A percentile compares a stretch with the other conserved stretches of the same genome.
Conservation (phyloP, 1,140 invertebrate species). For the Marisa cornuarietis region DNA sequence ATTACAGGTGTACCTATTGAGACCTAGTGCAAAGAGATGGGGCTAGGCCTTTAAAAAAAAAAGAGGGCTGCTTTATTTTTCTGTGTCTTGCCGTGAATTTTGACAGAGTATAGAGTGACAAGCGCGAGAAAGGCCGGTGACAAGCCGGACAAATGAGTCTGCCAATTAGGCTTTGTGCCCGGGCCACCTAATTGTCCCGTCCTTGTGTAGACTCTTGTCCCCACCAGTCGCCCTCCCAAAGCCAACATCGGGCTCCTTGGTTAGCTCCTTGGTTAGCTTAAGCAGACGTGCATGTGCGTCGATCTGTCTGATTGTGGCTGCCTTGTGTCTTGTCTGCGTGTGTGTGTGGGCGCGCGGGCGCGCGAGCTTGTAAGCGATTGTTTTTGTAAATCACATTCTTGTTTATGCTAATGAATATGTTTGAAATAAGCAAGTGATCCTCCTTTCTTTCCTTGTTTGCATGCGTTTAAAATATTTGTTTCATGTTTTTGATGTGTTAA, state of each 20-base stretch:
- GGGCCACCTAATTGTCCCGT: neutral
- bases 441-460: too few species aligned
- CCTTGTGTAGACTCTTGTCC: neutral
- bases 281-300: neutral
- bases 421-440: too few species aligned
- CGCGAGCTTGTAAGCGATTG: too few species aligned
- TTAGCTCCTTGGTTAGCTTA: neutral
- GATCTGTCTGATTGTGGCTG: neutral
- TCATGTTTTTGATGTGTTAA: too few species aligned
- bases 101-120: slow-evolving; percentile 21
- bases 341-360: neutral
- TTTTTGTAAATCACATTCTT: too few species aligned
- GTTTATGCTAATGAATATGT: too few species aligned
- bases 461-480: too few species aligned
- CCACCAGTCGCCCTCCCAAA: neutral
- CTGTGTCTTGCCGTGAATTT: neutral
- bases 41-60: neutral
- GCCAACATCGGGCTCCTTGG: neutral
- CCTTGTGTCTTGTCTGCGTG: neutral
- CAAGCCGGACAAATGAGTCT: slow-evolving; percentile 8
- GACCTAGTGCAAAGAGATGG: neutral
- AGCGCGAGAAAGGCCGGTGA: slow-evolving; percentile 3
- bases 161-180: slow-evolving; percentile 7
- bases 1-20: slow-evolving; percentile 10
- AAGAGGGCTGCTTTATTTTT: neutral